phyloP scores from a whole-genome alignment of 2,113 vertebrate genomes.

The Aegithalos caudatus region DNA sequence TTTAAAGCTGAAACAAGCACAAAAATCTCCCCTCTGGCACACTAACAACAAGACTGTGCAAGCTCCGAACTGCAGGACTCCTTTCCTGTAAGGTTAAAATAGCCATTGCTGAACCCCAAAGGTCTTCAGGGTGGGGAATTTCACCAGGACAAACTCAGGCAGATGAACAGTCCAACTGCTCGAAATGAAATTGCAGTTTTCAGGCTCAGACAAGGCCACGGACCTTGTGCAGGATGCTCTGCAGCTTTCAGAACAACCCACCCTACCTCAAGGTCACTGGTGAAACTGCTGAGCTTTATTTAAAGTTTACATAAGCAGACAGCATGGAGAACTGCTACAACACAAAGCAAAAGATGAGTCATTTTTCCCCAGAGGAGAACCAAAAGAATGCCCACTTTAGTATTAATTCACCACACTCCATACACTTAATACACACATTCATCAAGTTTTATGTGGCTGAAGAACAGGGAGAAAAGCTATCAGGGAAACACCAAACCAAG shows the following conservation, averaged over 20 bases:
- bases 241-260: background rate
- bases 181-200: background rate
- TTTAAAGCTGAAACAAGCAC: background rate
- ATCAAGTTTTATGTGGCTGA: background rate
- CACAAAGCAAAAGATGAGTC: background rate
- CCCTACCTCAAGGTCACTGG: background rate
- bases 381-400: background rate
- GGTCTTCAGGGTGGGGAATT: background rate
- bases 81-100: background rate
- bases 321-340: background rate
- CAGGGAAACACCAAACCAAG: background rate
- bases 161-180: rapidly evolving
- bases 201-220: background rate
- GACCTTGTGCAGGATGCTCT: background rate
- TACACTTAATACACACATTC: background rate
- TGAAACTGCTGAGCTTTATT: background rate
- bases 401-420: background rate
- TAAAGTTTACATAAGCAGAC: background rate
- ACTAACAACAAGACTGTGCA: background rate
- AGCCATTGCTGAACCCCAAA: background rate
- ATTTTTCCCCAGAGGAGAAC: background rate
- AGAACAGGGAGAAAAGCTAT: background rate
- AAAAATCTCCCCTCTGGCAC: background rate
- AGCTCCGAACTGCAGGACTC: background rate
- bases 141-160: background rate